Evolutionary conservation across 2,888 invertebrate genomes (phyloP).

Genomic region (Caenorhabditis drosophilae): DNA sequence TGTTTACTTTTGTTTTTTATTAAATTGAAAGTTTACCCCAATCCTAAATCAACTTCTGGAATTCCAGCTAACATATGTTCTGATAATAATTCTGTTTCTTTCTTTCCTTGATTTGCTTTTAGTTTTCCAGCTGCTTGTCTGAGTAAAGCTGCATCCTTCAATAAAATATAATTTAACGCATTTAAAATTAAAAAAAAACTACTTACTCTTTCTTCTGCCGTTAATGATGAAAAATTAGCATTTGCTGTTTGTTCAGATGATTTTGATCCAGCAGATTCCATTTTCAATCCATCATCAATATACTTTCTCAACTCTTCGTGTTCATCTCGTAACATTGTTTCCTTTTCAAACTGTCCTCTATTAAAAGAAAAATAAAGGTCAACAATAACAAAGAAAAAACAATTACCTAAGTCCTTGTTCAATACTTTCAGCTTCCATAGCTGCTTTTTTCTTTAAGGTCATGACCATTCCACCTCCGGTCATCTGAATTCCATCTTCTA

Average conservation of each 20-base stretch:
- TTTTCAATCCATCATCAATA: conserved; percentile 51
- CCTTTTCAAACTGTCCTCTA: conserved; percentile 66
- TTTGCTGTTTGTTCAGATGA: not conserved
- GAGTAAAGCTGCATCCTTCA: too few relatives aligned
- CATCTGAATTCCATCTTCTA: conserved; percentile 48
- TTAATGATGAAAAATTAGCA: conserved; percentile 22
- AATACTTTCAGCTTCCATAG: conserved; percentile 60
- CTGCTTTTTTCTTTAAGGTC: conserved; percentile 56
- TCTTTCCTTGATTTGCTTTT: conserved; percentile 78
- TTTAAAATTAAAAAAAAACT: too few relatives aligned
- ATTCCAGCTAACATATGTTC: conserved; percentile 99
- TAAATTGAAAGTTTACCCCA: conserved; percentile 77
- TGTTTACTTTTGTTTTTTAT: not conserved
- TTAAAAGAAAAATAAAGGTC: conserved; percentile 2
- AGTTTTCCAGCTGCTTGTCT: conserved; percentile 30
- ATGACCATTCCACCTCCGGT: conserved; percentile 59
- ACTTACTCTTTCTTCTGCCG: conserved; percentile 22
- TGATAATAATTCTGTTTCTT: conserved; percentile 96
- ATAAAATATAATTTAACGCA: too few relatives aligned
- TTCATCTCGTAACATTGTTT: conserved; percentile 64
- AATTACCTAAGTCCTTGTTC: conserved; percentile 56
- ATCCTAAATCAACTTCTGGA: conserved; percentile 98
- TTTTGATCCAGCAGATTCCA: conserved; percentile 5
- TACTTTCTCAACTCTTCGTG: conserved; percentile 65
- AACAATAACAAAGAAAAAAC: not conserved